Conservation (phyloP, 30 jellyfish, hydroid and myxozoan species). For the Chrysaora quinquecirrha region DNA sequence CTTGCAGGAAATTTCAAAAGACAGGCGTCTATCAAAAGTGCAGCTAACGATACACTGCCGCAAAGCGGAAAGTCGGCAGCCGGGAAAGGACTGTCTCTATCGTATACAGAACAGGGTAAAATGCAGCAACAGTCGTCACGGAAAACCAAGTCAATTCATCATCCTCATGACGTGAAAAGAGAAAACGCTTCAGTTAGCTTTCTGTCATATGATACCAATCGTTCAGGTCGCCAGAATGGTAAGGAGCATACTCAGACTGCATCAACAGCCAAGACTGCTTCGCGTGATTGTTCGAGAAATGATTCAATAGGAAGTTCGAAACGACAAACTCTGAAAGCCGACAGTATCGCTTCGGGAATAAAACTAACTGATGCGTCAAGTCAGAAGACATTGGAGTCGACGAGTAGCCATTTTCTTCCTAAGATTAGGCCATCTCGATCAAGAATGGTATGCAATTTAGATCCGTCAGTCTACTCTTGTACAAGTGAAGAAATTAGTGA, state of each 20-base stretch:
- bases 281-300: not conserved
- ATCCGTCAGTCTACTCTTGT: slow-evolving; percentile 29
- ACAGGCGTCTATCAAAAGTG: no score
- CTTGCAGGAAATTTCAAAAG: no score
- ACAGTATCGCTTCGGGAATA: not conserved
- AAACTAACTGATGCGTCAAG: not conserved
- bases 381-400: slow-evolving; percentile 8
- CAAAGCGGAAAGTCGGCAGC: no score
- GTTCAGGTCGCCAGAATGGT: not conserved
- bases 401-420: slow-evolving; percentile 35
- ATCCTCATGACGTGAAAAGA: no score
- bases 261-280: not conserved
- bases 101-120: no score
- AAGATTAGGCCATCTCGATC: slow-evolving; percentile 45
- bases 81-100: no score
- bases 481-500: slow-evolving; percentile 7
- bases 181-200: no score
- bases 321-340: not conserved
- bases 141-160: no score
- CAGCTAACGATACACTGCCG: no score
- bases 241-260: not conserved
- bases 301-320: not conserved
- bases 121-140: no score
- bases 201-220: no score
- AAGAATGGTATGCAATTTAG: slow-evolving; percentile 33